Evolutionary conservation across 2,113 vertebrate species (phyloP).

Genomic region (Elanoides forficatus): DNA sequence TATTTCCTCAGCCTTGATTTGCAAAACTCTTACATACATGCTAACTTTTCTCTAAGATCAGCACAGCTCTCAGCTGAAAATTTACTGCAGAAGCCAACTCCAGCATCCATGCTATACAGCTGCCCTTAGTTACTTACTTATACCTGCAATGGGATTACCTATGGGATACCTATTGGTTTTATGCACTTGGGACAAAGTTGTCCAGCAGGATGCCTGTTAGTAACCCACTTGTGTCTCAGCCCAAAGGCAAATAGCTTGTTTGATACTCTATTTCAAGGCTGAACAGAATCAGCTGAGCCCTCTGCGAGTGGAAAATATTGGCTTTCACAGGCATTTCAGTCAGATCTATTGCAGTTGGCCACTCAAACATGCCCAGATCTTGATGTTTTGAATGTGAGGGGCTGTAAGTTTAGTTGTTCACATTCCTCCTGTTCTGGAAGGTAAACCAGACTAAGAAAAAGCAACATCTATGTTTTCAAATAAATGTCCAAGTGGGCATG

Average conservation of each 20-base stretch:
- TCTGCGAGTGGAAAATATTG: neutral
- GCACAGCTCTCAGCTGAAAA: neutral
- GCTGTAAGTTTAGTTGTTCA: neutral
- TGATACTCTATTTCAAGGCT: neutral
- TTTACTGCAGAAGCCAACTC: neutral
- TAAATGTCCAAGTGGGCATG: accelerated
- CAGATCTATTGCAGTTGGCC: neutral
- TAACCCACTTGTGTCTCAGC: neutral
- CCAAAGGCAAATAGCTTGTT: neutral
- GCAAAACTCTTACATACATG: neutral
- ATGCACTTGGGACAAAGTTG: neutral
- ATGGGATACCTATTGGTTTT: neutral
- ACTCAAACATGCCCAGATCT: neutral
- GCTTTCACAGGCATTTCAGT: neutral
- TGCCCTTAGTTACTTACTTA: neutral
- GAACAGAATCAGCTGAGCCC: neutral
- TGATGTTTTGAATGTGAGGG: neutral
- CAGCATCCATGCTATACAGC: accelerated
- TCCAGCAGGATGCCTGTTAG: neutral
- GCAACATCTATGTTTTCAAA: neutral
- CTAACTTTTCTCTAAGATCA: neutral
- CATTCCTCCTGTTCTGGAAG: neutral
- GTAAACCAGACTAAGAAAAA: neutral
- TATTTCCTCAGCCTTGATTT: neutral
- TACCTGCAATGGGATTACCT: neutral